Conservation (phyloP, 2,888 invertebrate species). For the Pterostichus madidus region DNA sequence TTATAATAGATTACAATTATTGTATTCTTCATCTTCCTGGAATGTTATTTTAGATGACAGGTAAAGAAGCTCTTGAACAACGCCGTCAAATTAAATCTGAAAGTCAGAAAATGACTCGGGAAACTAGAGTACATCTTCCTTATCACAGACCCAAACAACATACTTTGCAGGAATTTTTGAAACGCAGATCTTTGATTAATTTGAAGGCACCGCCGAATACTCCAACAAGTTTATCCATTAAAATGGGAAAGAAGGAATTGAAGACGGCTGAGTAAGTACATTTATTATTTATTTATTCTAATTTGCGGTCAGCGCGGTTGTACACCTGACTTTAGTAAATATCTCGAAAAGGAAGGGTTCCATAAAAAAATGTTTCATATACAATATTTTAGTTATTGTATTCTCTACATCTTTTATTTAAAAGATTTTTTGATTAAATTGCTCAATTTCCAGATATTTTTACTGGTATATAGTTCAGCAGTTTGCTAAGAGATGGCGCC, state of each 20-base stretch:
- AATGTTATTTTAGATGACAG: slow-evolving; percentile 79
- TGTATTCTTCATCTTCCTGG: slow-evolving; percentile 29
- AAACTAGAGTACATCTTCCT: slow-evolving; percentile 87
- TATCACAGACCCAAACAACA: slow-evolving; percentile 92
- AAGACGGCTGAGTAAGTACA: slow-evolving; percentile 82
- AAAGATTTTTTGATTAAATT: no score
- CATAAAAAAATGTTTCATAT: no score
- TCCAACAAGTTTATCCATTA: slow-evolving; percentile 78
- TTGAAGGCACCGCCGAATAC: slow-evolving; percentile 72
- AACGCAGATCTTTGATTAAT: slow-evolving; percentile 77
- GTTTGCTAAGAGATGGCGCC: no score
- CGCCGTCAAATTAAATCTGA: slow-evolving; percentile 90
- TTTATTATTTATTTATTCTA: slow-evolving; percentile 63
- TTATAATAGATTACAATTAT: slow-evolving; percentile 1
- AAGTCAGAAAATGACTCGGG: slow-evolving; percentile 89
- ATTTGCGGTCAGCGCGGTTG: background rate
- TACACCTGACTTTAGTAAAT: no score
- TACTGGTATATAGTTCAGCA: no score
- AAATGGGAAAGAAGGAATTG: slow-evolving; percentile 85
- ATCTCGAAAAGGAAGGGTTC: no score
- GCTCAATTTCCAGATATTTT: no score
- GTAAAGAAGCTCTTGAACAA: slow-evolving; percentile 84
- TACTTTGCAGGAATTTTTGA: slow-evolving; percentile 89
- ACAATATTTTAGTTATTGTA: no score
- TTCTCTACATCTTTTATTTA: no score